A percentile compares a stretch with the other conserved stretches of the same genome.
phyloP scores from a whole-genome alignment of 2,113 vertebrate species.

The Chascanopsetta lugubris region DNA sequence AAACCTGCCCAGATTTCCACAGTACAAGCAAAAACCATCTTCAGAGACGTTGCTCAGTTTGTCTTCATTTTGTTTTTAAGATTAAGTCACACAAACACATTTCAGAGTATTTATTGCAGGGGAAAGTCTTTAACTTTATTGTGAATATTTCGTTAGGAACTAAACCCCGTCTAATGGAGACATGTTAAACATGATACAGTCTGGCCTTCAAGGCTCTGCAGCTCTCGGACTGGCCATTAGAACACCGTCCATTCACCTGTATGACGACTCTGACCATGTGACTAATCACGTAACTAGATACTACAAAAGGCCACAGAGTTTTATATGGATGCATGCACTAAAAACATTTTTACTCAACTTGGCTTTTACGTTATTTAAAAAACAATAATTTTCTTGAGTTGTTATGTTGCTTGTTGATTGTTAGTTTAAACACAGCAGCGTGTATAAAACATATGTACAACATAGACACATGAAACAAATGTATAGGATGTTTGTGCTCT shows the following conservation, averaged over 20 bases:
- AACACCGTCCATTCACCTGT: conserved; percentile 46
- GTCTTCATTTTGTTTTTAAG: not conserved
- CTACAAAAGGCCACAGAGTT: conserved; percentile 48
- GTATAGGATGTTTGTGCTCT: conserved; percentile 24
- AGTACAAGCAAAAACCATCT: conserved; percentile 37
- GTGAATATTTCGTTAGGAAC: conserved; percentile 30
- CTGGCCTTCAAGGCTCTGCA: conserved; percentile 19
- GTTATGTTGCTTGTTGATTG: conserved; percentile 59
- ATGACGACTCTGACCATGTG: conserved; percentile 22
- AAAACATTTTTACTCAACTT: conserved; percentile 53
- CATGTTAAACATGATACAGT: conserved; percentile 17
- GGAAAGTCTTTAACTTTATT: conserved; percentile 6
- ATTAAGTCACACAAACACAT: conserved; percentile 11
- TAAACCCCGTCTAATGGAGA: conserved; percentile 27
- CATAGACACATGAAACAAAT: conserved; percentile 45
- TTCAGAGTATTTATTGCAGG: conserved; percentile 33
- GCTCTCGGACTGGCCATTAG: conserved; percentile 18
- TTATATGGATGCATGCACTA: conserved; percentile 64
- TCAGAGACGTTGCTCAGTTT: conserved; percentile 9
- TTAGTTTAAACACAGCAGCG: conserved; percentile 67
- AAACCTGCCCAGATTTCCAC: conserved; percentile 17
- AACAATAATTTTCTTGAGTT: conserved; percentile 54
- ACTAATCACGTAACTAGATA: conserved; percentile 13
- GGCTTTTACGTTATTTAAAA: conserved; percentile 53
- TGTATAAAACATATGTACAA: conserved; percentile 66